Evolutionary conservation across 2,888 invertebrate species (phyloP).

Genomic region (Gryllus longicercus): DNA sequence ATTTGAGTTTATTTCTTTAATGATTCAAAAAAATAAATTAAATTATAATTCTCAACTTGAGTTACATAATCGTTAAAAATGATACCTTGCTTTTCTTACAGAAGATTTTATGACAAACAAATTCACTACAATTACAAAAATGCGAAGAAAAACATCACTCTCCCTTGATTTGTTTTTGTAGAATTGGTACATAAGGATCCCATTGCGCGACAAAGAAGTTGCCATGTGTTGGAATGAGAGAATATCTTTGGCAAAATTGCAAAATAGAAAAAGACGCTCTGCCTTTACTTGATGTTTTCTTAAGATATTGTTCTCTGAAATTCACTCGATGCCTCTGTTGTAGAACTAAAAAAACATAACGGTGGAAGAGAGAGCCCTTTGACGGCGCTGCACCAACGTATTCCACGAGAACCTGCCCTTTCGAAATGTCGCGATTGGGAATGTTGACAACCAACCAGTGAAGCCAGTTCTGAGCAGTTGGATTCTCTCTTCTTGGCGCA

Average conservation of each 20-base stretch:
- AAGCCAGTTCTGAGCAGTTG: background rate
- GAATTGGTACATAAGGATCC: background rate
- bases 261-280: background rate
- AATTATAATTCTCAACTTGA: no score
- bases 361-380: background rate
- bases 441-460: background rate
- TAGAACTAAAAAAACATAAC: background rate
- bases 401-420: background rate
- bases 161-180: background rate
- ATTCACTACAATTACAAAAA: no score
- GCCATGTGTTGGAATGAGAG: background rate
- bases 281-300: background rate
- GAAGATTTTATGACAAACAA: no score
- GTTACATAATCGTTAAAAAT: no score
- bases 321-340: background rate
- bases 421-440: background rate
- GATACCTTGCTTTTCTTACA: no score
- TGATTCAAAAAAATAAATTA: no score
- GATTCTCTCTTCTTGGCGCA: background rate
- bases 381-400: background rate
- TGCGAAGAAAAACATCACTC: background rate
- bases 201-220: background rate
- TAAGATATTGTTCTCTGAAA: background rate
- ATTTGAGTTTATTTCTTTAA: no score
- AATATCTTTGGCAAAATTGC: background rate